These are phyloP conservation scores for Plutomurus gul DNA, from an alignment of 1,140 invertebrate genomes.

Conservation along the genomic window DNA sequence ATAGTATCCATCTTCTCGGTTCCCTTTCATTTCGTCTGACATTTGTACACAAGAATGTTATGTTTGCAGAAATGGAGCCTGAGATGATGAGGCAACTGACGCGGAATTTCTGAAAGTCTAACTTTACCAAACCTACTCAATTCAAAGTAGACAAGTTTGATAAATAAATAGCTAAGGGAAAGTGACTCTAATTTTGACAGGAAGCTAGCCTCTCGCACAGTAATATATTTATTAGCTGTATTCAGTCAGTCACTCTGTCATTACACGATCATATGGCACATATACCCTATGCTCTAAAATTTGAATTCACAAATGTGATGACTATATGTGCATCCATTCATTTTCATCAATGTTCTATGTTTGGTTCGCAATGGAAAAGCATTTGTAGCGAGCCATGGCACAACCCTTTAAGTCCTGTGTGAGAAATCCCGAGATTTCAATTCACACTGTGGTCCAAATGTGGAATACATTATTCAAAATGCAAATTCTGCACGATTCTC, in stretches of 20 bases:
- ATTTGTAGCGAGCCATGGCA: too few relatives aligned
- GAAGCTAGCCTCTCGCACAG: neutral
- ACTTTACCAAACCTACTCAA: neutral
- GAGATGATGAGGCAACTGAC: neutral
- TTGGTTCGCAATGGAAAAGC: too few relatives aligned
- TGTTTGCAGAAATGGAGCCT: neutral
- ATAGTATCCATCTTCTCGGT: neutral
- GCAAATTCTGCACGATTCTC: too few relatives aligned
- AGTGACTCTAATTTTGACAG: neutral
- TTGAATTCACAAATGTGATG: too few relatives aligned
- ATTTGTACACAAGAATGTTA: neutral
- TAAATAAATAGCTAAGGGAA: neutral
- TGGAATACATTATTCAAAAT: too few relatives aligned
- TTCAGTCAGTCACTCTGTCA: neutral
- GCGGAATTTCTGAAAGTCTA: neutral
- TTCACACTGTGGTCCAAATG: too few relatives aligned
- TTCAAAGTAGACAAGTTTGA: neutral
- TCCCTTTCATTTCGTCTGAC: neutral
- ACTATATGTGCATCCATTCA: too few relatives aligned
- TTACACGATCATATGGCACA: too few relatives aligned
- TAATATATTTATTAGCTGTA: neutral
- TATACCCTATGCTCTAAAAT: too few relatives aligned
- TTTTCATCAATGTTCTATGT: too few relatives aligned
- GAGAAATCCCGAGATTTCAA: too few relatives aligned
- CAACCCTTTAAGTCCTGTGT: too few relatives aligned